Percentiles rank a stretch among this genome's conserved stretches.
Conservation (phyloP, 1,140 invertebrate genomes). For the Galleria mellonella region DNA sequence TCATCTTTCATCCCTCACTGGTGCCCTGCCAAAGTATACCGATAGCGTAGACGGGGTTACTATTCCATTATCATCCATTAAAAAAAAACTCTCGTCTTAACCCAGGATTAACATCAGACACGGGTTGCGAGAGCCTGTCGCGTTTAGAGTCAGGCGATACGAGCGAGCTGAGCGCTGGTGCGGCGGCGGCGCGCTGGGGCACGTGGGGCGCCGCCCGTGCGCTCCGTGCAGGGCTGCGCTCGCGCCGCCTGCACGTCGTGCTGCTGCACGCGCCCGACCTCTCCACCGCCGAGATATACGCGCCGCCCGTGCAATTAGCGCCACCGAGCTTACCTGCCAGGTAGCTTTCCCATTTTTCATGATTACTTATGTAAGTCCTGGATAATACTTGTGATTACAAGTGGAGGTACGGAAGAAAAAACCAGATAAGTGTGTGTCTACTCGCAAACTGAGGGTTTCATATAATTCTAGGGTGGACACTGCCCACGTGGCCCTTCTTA, state of each 20-base stretch:
- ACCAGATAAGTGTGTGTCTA: too few relatives aligned
- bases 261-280: constrained; percentile 83
- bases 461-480: too few relatives aligned
- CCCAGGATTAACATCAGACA: constrained; percentile 58
- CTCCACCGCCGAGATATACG: constrained; percentile 74
- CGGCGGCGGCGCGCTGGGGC: constrained; percentile 80
- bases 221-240: constrained; percentile 79
- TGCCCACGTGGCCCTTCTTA: too few relatives aligned
- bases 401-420: too few relatives aligned
- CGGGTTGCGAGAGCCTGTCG: constrained; percentile 52
- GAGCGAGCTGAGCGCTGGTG: constrained; percentile 77
- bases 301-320: constrained; percentile 48
- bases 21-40: too few relatives aligned
- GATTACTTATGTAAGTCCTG: too few relatives aligned
- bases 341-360: constrained; percentile 20
- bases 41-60: too few relatives aligned
- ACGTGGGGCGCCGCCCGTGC: constrained; percentile 84
- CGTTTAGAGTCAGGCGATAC: constrained; percentile 41
- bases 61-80: too few relatives aligned
- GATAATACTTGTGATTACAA: too few relatives aligned
- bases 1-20: too few relatives aligned
- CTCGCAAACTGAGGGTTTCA: too few relatives aligned
- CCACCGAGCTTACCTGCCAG: constrained; percentile 54
- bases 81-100: too few relatives aligned
- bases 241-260: constrained; percentile 83